Evolutionary conservation across 2,888 invertebrate species (phyloP), one percentile per base, ranked within the genome.

Genomic region (Creontiades dilutus): DNA sequence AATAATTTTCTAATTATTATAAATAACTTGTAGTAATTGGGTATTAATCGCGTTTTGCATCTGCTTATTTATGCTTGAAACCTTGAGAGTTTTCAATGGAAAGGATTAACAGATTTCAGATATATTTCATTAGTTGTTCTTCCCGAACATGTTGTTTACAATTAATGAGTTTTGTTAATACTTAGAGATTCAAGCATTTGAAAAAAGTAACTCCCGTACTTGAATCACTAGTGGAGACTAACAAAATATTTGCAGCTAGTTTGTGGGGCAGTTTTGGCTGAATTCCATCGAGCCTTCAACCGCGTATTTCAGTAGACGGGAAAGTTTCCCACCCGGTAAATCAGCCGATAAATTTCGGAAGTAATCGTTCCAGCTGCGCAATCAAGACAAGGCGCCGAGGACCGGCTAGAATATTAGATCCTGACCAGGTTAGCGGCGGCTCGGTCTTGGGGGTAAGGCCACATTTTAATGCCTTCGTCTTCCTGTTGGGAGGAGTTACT

Each of bases 401-500:
- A 68, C 23, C 68, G 27, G 68, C 68, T n/a, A 68, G 23, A 23
- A 68, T 68, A 68, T 68, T 68, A 68, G 23, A 68, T 68, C 23
- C 68, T 68, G 68, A 68, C 68, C 68, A 68, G 68, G 68, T 68
- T 23, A 68, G 68, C 27, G 19, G 68, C 68, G 11, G 19, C n/a
- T n/a, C 19, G n/a, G 19, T 9, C 12, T 23, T 13, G 23, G 68
- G 68, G 78, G 78, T 52, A 47, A 86, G 68, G 86, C 75, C 86
- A 47, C 55, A 46, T 80, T 88, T 88, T 78, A 88, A 76, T 76
- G 52, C 57, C 80, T 37, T 28, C 28, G 52, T 55, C 88, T 88
- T 88, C 88, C 88, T 88, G 78, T 78, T 52, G 52, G 55, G 78
- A 78, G 88, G 88, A 78, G 88, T 80, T 88, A 55, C 27, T 61